Conservation (phyloP, 2,113 vertebrate genomes). For the Odontophorus gujanensis region DNA sequence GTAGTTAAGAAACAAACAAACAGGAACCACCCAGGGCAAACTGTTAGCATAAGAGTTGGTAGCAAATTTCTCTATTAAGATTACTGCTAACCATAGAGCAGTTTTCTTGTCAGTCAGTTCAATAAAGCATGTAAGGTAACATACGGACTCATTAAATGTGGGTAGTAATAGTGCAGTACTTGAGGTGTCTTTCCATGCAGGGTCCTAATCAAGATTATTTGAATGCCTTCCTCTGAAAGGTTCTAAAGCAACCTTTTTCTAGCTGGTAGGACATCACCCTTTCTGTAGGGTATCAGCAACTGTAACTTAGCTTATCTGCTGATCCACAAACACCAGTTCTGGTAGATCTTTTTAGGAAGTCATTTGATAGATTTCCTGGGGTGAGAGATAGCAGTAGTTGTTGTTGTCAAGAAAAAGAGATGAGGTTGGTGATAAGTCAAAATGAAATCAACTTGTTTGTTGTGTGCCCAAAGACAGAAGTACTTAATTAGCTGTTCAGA, state of each 20-base stretch:
- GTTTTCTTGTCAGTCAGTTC: neutral
- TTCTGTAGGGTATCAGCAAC: neutral
- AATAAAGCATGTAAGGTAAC: neutral
- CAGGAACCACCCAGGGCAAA: neutral
- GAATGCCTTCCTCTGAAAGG: neutral
- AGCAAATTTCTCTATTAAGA: neutral
- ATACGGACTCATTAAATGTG: neutral
- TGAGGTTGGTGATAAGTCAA: neutral
- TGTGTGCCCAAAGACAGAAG: neutral
- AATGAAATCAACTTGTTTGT: neutral
- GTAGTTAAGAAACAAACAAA: neutral
- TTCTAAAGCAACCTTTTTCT: neutral
- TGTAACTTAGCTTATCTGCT: no score
- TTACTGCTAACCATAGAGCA: neutral
- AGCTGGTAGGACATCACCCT: neutral
- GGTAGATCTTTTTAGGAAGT: slow-evolving; percentile 5
- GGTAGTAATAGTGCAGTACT: neutral
- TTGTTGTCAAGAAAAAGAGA: neutral
- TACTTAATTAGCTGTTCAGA: neutral
- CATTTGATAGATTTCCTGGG: neutral
- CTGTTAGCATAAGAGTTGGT: neutral
- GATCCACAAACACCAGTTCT: neutral
- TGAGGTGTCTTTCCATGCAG: neutral
- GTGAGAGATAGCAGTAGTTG: neutral
- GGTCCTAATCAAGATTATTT: neutral